Conservation (phyloP, 2,113 vertebrate species). For the Alces alces region DNA sequence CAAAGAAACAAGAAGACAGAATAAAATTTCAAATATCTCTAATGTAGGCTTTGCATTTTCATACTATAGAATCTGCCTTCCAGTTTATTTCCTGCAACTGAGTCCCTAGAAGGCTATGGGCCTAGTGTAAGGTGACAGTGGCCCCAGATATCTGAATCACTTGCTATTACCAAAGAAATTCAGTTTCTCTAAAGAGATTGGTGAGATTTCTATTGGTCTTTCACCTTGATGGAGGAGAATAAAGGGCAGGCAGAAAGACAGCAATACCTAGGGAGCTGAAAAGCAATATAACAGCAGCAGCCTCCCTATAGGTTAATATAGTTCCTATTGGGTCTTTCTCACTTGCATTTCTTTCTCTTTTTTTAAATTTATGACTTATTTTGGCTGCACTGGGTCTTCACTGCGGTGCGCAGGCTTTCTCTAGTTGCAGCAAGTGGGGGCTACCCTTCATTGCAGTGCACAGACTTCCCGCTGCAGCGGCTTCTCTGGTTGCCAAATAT, state of each 20-base stretch:
- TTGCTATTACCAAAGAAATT: slow-evolving; percentile 1
- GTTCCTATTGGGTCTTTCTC: background rate
- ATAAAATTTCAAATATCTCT: slow-evolving; percentile 25
- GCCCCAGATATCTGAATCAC: background rate
- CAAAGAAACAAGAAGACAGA: background rate
- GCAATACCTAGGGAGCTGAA: background rate
- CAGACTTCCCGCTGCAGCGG: background rate
- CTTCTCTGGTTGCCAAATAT: background rate
- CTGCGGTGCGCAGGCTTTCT: background rate
- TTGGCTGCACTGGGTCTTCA: background rate
- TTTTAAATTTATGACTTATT: background rate
- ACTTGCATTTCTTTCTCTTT: background rate
- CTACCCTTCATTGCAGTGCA: background rate
- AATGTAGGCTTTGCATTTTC: background rate
- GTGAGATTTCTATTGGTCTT: background rate
- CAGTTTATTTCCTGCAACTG: background rate
- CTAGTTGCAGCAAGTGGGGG: background rate
- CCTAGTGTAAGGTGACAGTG: background rate
- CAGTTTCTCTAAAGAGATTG: background rate
- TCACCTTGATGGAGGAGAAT: background rate
- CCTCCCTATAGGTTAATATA: background rate
- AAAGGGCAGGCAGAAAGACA: background rate
- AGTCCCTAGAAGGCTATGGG: background rate
- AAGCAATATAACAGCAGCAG: background rate
- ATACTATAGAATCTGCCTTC: background rate